These are phyloP conservation scores for Piprites chloris DNA, from an alignment of 2,113 vertebrate species.

Conservation along the genomic window DNA sequence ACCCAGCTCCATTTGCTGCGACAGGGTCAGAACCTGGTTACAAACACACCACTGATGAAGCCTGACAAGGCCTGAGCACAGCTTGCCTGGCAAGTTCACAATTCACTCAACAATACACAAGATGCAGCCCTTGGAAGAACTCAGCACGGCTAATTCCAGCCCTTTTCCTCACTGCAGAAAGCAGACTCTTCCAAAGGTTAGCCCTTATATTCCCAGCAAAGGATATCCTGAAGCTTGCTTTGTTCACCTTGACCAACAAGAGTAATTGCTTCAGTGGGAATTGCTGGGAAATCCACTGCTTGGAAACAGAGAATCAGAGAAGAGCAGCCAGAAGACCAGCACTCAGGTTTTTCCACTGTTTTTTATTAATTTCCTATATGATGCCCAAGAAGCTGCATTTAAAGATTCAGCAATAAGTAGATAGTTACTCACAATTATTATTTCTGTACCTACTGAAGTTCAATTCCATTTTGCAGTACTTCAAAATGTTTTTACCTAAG, in stretches of 20 bases:
- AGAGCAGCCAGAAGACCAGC: neutral
- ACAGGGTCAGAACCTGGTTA: neutral
- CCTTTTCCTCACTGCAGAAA: neutral
- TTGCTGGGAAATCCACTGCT: constrained; percentile 38
- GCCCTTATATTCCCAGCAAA: constrained; percentile 26
- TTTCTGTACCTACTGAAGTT: neutral
- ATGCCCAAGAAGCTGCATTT: neutral
- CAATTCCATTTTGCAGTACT: neutral
- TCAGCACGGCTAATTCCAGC: neutral
- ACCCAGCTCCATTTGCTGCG: neutral
- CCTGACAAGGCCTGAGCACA: neutral
- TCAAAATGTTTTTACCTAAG: neutral
- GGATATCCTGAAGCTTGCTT: constrained; percentile 59
- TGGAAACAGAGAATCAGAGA: neutral
- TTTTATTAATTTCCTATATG: neutral
- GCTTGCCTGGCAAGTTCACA: neutral
- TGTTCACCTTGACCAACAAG: neutral
- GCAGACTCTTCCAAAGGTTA: neutral
- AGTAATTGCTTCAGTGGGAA: constrained; percentile 43
- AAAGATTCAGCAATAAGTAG: neutral
- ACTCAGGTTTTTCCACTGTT: neutral
- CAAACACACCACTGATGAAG: neutral
- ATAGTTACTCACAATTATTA: neutral
- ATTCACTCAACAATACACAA: neutral
- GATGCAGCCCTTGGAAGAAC: neutral